Evolutionary conservation across 2,797 vertebrate species (phyloP).

Genomic region (Adrianichthys oophorus): DNA sequence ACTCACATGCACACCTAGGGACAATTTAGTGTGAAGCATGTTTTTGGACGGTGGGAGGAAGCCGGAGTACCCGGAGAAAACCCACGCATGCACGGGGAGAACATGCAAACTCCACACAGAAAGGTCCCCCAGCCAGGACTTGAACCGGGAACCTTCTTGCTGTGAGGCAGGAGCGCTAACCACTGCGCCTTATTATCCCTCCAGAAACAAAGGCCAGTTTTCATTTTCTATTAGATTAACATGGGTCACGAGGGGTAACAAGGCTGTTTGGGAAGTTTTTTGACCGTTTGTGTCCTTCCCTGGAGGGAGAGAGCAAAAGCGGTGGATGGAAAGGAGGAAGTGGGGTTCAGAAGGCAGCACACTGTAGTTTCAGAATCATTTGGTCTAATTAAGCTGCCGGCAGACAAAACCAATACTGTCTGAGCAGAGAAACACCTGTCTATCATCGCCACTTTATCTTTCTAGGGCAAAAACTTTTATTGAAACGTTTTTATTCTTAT

Average conservation of each 20-base stretch:
- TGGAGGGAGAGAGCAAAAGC: neutral
- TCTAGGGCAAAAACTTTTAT: neutral
- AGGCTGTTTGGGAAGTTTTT: slow-evolving; percentile 15
- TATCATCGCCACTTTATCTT: neutral
- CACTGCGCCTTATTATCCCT: slow-evolving; percentile 20
- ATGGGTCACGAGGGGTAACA: slow-evolving; percentile 20
- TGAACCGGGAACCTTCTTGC: no score
- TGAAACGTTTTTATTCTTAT: slow-evolving; percentile 31
- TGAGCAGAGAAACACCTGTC: neutral
- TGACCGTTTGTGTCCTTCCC: slow-evolving; percentile 18
- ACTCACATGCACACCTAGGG: no score
- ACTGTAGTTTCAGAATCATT: slow-evolving; percentile 41
- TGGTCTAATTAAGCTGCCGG: slow-evolving; percentile 60
- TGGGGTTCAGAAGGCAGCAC: slow-evolving; percentile 12
- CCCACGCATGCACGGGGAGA: no score
- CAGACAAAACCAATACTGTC: slow-evolving; percentile 20
- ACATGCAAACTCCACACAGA: no score
- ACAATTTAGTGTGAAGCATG: no score
- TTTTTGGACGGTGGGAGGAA: no score
- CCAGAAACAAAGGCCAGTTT: slow-evolving; percentile 49
- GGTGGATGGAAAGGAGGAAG: slow-evolving; percentile 12
- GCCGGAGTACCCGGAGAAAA: no score
- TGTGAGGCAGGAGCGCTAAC: no score
- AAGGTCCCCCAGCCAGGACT: no score
- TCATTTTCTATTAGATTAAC: slow-evolving; percentile 56